These are phyloP conservation scores for Euschistus heros DNA, from an alignment of 1,140 invertebrate species.

Conservation along the genomic window DNA sequence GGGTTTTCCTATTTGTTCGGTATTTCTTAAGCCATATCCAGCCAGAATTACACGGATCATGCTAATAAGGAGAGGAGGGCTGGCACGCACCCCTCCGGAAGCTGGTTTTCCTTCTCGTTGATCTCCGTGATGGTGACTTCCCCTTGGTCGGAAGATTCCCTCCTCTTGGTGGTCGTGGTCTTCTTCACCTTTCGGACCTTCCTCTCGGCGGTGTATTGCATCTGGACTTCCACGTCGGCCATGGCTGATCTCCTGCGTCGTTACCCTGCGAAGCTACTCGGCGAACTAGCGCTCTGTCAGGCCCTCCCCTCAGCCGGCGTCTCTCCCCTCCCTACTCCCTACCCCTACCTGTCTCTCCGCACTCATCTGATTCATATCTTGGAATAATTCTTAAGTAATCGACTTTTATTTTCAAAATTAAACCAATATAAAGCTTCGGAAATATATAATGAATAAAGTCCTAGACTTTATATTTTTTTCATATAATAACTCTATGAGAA, in stretches of 20 bases:
- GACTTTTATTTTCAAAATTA: no score
- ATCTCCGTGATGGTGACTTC: slow-evolving; percentile 67
- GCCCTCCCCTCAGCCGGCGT: slow-evolving; percentile 18
- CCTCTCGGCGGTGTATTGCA: slow-evolving; percentile 70
- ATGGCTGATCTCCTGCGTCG: slow-evolving; percentile 37
- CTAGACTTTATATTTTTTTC: no score
- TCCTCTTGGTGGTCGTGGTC: slow-evolving; percentile 61
- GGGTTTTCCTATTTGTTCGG: no score
- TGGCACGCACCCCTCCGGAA: slow-evolving; percentile 39
- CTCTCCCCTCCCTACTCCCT: slow-evolving; percentile 25
- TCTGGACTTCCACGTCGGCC: slow-evolving; percentile 76
- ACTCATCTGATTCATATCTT: slow-evolving; percentile 1
- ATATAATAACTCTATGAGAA: no score
- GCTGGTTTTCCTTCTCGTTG: slow-evolving; percentile 49
- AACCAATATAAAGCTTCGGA: no score
- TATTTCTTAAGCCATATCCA: no score
- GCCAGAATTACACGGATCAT: no score
- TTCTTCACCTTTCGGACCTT: slow-evolving; percentile 85
- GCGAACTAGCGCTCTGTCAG: slow-evolving; percentile 30
- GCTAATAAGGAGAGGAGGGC: no score
- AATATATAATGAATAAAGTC: no score
- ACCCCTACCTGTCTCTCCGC: slow-evolving; percentile 27
- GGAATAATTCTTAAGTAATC: no score
- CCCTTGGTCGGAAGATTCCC: slow-evolving; percentile 53
- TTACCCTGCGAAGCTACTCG: slow-evolving; percentile 18